Percentiles rank a stretch among this genome's conserved stretches.
phyloP scores from a whole-genome alignment of 2,113 vertebrate species.

The Oncorhynchus tshawytscha region DNA sequence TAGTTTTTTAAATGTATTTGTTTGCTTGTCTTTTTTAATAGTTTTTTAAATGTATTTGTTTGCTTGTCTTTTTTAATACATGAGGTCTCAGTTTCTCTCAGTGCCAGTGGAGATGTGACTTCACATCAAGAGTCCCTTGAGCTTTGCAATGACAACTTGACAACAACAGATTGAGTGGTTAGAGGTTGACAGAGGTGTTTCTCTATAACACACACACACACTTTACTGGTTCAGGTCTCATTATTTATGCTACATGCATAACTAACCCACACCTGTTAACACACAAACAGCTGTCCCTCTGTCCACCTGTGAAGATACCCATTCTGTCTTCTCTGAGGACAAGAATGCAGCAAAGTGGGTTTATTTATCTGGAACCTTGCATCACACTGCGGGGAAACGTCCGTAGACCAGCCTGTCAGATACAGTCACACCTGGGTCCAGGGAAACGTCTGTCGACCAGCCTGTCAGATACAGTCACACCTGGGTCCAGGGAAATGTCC shows the following conservation, averaged over 20 bases:
- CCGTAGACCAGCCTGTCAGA: too few species aligned
- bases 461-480: too few species aligned
- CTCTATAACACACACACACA: constrained; percentile 3
- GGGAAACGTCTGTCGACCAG: too few species aligned
- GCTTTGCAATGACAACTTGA: neutral
- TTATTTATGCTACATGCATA: neutral
- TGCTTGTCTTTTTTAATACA: constrained; percentile 13
- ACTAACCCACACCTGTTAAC: neutral
- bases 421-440: too few species aligned
- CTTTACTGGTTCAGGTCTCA: too few species aligned
- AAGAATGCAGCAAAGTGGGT: constrained; percentile 21
- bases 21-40: constrained; percentile 16
- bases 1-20: constrained; percentile 36
- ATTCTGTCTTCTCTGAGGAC: neutral
- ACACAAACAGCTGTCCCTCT: neutral
- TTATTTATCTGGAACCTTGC: constrained; percentile 9
- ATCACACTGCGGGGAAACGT: neutral
- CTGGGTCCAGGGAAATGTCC: too few species aligned
- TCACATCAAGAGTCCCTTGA: neutral
- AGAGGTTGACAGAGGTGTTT: neutral
- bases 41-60: constrained; percentile 23
- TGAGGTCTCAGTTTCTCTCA: constrained; percentile 29
- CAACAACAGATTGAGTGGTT: neutral
- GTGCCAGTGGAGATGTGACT: neutral
- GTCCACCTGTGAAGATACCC: neutral